Evolutionary conservation across 2,797 vertebrate species (phyloP), one percentile per base, ranked within the genome.

Genomic region (Acanthopagrus latus): DNA sequence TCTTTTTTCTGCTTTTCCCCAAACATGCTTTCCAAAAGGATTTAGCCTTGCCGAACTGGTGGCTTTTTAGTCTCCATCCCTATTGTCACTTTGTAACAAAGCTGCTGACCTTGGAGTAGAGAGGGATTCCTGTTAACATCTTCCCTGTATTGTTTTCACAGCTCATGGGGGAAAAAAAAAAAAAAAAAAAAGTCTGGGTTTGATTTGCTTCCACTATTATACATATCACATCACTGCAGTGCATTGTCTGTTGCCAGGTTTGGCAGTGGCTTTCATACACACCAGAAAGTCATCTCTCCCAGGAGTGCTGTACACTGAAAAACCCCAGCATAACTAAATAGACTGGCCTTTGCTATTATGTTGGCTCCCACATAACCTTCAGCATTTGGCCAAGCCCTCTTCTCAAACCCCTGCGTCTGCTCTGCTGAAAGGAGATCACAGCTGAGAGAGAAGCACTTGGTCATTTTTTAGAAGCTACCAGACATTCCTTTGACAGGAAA

Each of bases 211-310:
- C 85, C 86, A 89, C 89, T 89, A 84, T 91, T 89, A 87, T 81
- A 90, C 85, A 87, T 90, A 90, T 92, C 90, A 74, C 88, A 88
- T 91, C 84, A 78, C 85, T 86, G 88, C 90, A 90, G 85, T 60
- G 72, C 73, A 76, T 86, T 86, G 86, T 89, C 76, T 86, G 66
- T 51, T 89, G 89, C 89, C 88, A 89, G 76, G 81, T 79, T 55
- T 87, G 79, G 87, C 87, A 80, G 25, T 52, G n/a, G 44, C 55
- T 81, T 70, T 81, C 70, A 75, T 46, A 72, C 27, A 66, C 55
- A 60, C 63, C 76, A 59, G 73, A 86, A 83, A 90, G 84, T 86
- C 86, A 84, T 87, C 84, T 77, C 76, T 82, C 87, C 75, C 73
- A 83, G 72, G 80, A 88, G 83, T 85, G 69, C 74, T 71, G 47